Evolutionary conservation across 30 jellyfish, hydroid and myxozoan genomes (phyloP).

Genomic region (Turritopsis dohrnii): DNA sequence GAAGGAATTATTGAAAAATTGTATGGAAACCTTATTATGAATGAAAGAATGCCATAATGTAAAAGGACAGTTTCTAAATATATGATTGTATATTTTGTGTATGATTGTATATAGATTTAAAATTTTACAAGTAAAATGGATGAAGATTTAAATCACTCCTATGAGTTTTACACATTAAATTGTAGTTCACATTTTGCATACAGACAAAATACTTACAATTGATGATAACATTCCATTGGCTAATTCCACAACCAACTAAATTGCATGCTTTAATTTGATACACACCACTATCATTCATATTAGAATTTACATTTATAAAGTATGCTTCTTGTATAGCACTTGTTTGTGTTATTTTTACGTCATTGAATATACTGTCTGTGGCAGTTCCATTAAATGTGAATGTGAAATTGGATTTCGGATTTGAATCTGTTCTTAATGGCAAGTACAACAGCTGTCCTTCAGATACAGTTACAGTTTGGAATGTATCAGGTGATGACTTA

Average conservation of each 20-base stretch:
- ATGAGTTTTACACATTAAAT: too few species aligned
- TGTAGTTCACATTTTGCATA: too few species aligned
- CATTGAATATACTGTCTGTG: background rate
- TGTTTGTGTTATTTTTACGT: background rate
- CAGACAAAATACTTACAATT: background rate
- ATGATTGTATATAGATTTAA: too few species aligned
- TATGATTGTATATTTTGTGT: too few species aligned
- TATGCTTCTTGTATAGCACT: background rate
- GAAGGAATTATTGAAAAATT: background rate
- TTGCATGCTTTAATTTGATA: constrained; percentile 7
- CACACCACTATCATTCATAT: background rate
- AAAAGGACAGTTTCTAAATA: too few species aligned
- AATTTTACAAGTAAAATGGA: too few species aligned
- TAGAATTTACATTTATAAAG: background rate
- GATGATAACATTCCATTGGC: constrained; percentile 16
- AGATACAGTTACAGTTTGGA: background rate
- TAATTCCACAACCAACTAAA: constrained; percentile 3
- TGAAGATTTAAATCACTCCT: too few species aligned
- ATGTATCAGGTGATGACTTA: constrained; percentile 13
- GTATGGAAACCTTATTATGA: background rate
- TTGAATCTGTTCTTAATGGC: background rate
- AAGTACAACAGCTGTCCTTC: constrained; percentile 2
- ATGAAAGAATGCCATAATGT: too few species aligned
- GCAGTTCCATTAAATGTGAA: background rate
- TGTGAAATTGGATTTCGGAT: constrained; percentile 13